A percentile compares a stretch with the other conserved stretches of the same genome.
These are phyloP conservation scores for Spilosoma lubricipeda DNA, from an alignment of 2,888 invertebrate species.

Conservation along the genomic window DNA sequence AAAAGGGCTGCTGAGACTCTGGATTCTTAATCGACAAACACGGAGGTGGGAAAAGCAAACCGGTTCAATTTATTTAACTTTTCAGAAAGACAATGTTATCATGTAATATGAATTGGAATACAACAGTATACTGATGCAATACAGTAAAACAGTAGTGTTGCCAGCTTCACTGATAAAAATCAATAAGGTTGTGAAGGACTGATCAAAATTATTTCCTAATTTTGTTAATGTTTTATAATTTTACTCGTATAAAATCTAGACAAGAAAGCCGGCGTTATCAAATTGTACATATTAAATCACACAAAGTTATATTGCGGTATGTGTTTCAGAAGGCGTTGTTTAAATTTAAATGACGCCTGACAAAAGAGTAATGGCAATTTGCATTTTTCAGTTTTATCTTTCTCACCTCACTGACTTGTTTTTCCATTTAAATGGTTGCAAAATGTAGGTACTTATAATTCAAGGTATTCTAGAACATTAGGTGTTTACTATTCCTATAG, in stretches of 20 bases:
- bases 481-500: not conserved
- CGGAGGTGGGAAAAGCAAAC: too few species aligned
- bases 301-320: not conserved
- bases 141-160: too few species aligned
- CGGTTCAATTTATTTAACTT: too few species aligned
- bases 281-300: not conserved
- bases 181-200: too few species aligned
- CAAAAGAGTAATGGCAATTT: not conserved
- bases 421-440: not conserved
- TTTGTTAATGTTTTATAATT: too few species aligned
- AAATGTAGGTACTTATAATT: not conserved
- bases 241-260: not conserved
- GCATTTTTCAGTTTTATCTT: not conserved
- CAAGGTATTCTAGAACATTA: not conserved
- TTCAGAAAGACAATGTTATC: too few species aligned
- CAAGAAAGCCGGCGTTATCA: not conserved
- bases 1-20: too few species aligned
- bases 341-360: not conserved
- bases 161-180: too few species aligned
- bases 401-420: not conserved
- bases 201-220: too few species aligned
- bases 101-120: too few species aligned
- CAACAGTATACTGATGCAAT: too few species aligned
- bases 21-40: too few species aligned
- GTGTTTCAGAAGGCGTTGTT: not conserved